Base-by-base conservation (phyloP, 2,113 vertebrate species). In the Thunnus maccoyii region DNA sequence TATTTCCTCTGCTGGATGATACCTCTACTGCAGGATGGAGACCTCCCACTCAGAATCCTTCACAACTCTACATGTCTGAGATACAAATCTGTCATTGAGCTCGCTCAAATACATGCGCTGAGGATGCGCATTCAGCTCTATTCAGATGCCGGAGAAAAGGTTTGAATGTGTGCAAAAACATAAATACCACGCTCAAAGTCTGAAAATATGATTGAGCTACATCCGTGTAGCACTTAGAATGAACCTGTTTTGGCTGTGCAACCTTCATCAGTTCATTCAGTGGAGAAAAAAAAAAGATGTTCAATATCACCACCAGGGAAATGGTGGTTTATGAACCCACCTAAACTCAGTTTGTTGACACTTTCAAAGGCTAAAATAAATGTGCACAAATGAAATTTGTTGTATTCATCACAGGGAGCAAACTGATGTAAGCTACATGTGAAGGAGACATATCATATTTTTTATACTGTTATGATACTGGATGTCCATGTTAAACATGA, bases 41-140 rank as follows among this genome's bases (percentile, higher is more conserved):
- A 54, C 58, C 67, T 85, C 76, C 82, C 82, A 61, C 65, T 84
- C 74, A 66, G 36, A 73, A 47, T 51, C 32, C 71, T 44, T 73
- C 67, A 71, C 76, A 67, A 52, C 71, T 75, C 80, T 32, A 67
- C 78, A 20, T 47, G 77, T 88, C 67, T 62, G 67, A 72, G 65
- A 80, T 66, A 80, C 46, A 58, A 72, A 88, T 90, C 75, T 68
- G 51, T 27, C 64, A 69, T 54, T 50, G 11, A 69, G 83, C 41
- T 7, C 15, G 67, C 32, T 77, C 70, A 79, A 54, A 73, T 14
- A 52, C 70, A 60, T 16, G 57, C 48, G 20, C 47, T 4, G n/a
- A 76, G 54, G 69, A 44, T 32, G 46, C 1, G 48, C 67, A 58
- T 71, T 83, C 74, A 64, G 57, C 57, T 75, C 80, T 56, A 57